Conservation (phyloP, 1,140 invertebrate species). For the Sycobia sp. region DNA sequence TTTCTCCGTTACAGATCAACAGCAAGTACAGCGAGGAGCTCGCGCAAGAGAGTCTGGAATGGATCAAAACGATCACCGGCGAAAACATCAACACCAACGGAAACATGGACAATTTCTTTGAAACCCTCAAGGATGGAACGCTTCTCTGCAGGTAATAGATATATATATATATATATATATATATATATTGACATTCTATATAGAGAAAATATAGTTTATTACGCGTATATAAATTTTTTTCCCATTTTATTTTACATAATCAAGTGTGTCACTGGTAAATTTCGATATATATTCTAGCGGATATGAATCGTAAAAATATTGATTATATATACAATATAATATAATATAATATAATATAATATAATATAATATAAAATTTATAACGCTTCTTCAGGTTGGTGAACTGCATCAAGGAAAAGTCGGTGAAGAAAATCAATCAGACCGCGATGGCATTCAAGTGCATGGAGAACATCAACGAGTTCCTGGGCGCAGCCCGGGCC, state of each 20-base stretch:
- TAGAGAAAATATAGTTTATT: no score
- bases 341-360: no score
- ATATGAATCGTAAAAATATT: no score
- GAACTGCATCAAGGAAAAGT: slow-evolving; percentile 77
- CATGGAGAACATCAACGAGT: slow-evolving; percentile 98
- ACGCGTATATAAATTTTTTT: no score
- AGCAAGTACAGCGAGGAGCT: slow-evolving; percentile 94
- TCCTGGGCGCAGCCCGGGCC: slow-evolving; percentile 83
- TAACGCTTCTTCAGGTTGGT: slow-evolving; percentile 78
- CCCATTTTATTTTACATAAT: no score
- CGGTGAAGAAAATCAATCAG: slow-evolving; percentile 86
- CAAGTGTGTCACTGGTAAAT: no score
- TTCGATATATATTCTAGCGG: no score
- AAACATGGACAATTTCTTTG: slow-evolving; percentile 91
- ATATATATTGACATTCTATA: no score
- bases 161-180: no score
- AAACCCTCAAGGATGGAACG: slow-evolving; percentile 83
- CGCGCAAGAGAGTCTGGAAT: slow-evolving; percentile 86
- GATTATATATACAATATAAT: no score
- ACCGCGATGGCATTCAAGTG: slow-evolving; percentile 94
- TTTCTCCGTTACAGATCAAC: slow-evolving; percentile 76
- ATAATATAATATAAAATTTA: no score
- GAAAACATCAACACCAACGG: slow-evolving; percentile 82
- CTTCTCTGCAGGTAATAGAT: slow-evolving; percentile 86
- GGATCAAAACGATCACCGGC: slow-evolving; percentile 83